phyloP scores from a whole-genome alignment of 2,113 vertebrate species.

The Sebastes schlegelii region DNA sequence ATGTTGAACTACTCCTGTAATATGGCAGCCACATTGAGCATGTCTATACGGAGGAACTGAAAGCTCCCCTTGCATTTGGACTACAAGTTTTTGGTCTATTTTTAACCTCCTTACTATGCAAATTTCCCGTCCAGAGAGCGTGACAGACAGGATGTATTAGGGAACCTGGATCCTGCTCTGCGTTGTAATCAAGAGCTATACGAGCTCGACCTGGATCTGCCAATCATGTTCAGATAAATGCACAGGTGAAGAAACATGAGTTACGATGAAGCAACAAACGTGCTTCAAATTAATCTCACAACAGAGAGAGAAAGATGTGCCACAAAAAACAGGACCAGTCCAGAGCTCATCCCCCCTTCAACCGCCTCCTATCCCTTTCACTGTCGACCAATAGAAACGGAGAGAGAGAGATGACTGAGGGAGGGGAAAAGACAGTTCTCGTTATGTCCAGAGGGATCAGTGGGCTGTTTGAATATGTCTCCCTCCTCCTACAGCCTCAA shows the following conservation, averaged over 20 bases:
- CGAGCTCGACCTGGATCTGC: constrained; percentile 14
- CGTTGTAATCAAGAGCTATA: constrained; percentile 33
- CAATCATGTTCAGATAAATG: constrained; percentile 25
- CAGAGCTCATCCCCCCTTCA: background rate
- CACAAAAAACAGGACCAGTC: constrained; percentile 6
- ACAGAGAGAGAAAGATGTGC: constrained; percentile 1
- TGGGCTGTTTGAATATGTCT: constrained; percentile 28
- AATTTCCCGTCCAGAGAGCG: constrained; percentile 34
- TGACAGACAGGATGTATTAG: constrained; percentile 31
- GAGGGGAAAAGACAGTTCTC: constrained; percentile 5
- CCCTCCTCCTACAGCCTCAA: constrained; percentile 24
- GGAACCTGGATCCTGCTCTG: constrained; percentile 23
- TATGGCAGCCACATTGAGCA: background rate
- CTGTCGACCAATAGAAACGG: constrained; percentile 13
- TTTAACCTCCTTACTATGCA: constrained; percentile 43
- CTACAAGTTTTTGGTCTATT: constrained; percentile 27
- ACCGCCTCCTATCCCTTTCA: constrained; percentile 13
- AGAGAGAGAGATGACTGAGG: constrained; percentile 1
- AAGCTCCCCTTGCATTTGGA: background rate
- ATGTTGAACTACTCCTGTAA: background rate
- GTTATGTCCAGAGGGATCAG: constrained; percentile 45
- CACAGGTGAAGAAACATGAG: constrained; percentile 25
- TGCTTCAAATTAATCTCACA: constrained; percentile 31
- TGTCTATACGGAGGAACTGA: background rate
- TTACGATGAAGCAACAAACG: constrained; percentile 6